Evolutionary conservation across 2,113 vertebrate species (phyloP).

Genomic region (Podarcis muralis): DNA sequence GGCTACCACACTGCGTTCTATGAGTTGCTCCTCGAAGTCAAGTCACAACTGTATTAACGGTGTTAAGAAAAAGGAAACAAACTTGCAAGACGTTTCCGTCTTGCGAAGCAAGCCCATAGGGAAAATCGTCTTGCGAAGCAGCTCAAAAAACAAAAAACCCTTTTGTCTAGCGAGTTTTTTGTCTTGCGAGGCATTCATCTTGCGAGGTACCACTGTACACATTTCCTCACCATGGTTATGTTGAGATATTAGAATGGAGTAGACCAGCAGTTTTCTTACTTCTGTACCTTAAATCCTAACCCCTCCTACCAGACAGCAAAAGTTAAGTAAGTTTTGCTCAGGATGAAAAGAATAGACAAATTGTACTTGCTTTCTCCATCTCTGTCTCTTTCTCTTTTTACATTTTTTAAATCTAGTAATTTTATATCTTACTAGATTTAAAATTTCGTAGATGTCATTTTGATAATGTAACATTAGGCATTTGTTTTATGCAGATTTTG

Average conservation of each 20-base stretch:
- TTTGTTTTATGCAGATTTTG: neutral
- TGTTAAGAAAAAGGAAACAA: too few species aligned
- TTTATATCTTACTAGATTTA: neutral
- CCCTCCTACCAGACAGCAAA: slow-evolving; percentile 10
- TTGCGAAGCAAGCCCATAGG: too few species aligned
- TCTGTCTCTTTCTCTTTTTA: too few species aligned
- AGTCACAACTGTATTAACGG: too few species aligned
- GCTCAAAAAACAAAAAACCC: too few species aligned
- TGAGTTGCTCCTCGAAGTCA: too few species aligned
- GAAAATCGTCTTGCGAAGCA: too few species aligned
- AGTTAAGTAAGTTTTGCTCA: neutral
- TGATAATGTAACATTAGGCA: neutral
- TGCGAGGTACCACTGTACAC: too few species aligned
- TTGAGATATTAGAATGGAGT: neutral
- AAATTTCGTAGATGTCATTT: neutral
- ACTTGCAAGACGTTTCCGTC: too few species aligned
- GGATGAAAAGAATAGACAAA: neutral
- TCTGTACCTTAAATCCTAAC: neutral
- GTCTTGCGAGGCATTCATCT: too few species aligned
- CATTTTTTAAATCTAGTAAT: neutral
- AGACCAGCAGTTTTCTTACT: neutral
- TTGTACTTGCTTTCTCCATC: neutral
- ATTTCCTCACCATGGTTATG: neutral
- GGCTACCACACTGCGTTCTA: too few species aligned
- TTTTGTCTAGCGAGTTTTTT: too few species aligned